Evolutionary conservation across 2,888 invertebrate genomes (phyloP).

Genomic region (Anthophora plumipes): DNA sequence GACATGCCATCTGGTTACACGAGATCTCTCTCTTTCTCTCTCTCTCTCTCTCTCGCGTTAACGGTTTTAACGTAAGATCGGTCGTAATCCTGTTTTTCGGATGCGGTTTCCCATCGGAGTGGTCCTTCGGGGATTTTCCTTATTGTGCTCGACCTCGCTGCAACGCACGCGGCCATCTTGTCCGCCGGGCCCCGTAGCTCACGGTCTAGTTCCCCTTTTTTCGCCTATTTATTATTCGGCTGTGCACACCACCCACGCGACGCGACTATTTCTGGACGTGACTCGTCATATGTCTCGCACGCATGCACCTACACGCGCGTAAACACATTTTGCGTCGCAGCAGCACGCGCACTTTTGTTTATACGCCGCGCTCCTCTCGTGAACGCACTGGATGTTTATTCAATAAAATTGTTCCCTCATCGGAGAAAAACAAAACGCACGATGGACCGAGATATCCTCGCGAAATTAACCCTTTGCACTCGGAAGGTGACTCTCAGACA

Average conservation of each 20-base stretch:
- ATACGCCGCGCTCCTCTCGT: constrained; percentile 2
- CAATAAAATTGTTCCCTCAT: not conserved
- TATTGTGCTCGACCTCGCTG: constrained; percentile 14
- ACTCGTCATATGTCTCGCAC: constrained; percentile 71
- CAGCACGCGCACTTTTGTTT: constrained; percentile 65
- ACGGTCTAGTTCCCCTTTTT: constrained; percentile 63
- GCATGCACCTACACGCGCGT: constrained; percentile 63
- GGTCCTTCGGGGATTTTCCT: constrained; percentile 25
- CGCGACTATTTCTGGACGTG: constrained; percentile 81
- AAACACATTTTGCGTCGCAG: constrained; percentile 62
- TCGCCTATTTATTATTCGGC: constrained; percentile 72
- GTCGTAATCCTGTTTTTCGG: too few species aligned
- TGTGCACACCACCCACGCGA: constrained; percentile 81
- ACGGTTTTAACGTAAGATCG: too few species aligned
- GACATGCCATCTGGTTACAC: constrained; percentile 15
- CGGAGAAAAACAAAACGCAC: too few species aligned
- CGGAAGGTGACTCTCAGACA: too few species aligned
- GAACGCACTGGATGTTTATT: not conserved
- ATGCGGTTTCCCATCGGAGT: not conserved
- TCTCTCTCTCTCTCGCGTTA: too few species aligned
- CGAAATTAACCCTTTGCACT: too few species aligned
- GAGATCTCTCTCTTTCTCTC: too few species aligned
- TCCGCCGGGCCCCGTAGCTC: constrained; percentile 46
- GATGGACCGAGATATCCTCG: too few species aligned
- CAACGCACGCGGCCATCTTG: constrained; percentile 54